Base-by-base conservation (phyloP, 2,888 invertebrate species). In the Melieria picta region DNA sequence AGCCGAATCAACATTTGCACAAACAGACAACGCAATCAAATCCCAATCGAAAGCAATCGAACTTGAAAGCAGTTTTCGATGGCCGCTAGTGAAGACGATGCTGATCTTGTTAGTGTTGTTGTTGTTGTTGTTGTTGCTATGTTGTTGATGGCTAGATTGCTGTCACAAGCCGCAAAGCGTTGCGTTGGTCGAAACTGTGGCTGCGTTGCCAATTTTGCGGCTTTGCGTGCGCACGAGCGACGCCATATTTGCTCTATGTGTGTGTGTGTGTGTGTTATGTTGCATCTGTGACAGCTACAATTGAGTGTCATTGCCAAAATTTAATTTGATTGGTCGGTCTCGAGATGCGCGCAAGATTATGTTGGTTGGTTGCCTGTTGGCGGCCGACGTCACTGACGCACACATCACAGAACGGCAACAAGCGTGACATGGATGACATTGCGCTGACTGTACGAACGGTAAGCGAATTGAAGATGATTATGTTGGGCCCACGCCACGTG, bases 251-350 rank as follows among this genome's bases (percentile, higher is more conserved):
- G 13, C 57, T 57, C 58, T 60, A 16, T 30, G 56, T 58, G 50
- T 30, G 30, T 30, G 30, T 30, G 30, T 30, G 3, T 30, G 30
- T 30, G 30, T 30, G 30, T 30, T 30, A 30, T 30, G 30, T 30
- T 30, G 30, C 30, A 30, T 30, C 30, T 30, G 30, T 65, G 65
- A 62, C 61, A 72, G 74, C 74, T 72, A 71, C 76, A 70, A 76
- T 77, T 77, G 76, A 71, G 73, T 76, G 73, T 69, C 73, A 74
- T 72, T 78, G 74, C 50, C 76, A 30, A 30, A 73, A 71, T 76
- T 77, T 78, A 75, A 78, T 77, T 78, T 78, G 77, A 77, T 77
- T 77, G 77, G 71, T 30, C 30, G 30, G 30, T 75, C 74, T 72
- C 72, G 65, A 69, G 60, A 52, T 62, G 70, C 50, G 30, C 30